Base-by-base conservation (phyloP, 35 echinoderm and acorn worm genomes). In the Strongylocentrotus purpuratus region DNA sequence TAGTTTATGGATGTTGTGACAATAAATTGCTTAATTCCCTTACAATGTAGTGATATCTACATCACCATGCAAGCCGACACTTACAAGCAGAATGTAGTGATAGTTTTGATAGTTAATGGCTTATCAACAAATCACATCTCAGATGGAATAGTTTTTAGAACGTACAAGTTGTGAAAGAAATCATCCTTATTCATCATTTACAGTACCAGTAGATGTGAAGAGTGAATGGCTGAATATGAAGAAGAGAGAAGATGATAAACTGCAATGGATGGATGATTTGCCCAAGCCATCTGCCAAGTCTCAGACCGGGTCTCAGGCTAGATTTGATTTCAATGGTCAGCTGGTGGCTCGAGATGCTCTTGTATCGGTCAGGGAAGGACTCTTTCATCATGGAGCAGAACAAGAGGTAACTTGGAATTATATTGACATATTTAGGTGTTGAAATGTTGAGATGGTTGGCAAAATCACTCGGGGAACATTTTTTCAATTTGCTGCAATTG, bases 341-440 rank as follows among this genome's bases (percentile, higher is more conserved):
- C 94, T 99, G 88, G 86, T 99, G 92, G 96, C 96, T 52, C 97
- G 97, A 86, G 96, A 98, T 96, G 95, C 98, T 87, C 32, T 97
- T 61, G 86, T 99, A 85, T 87, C 96, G 71, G 96, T 99, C 46
- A 97, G 95, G 33, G 97, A 97, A 70, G 98, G 98, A 35, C 92
- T 99, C 13, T 97, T 98, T 94, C 98, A 99, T 47, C 98, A 99
- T 97, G 98, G 98, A 65, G 98, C 98, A 46, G 97, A 99, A 52
- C 98, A 96, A 97, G 96, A 99, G 96, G 98, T 99, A 78, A n/a
- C 20, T 78, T 78, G 65, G 25, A 78, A 7, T n/a, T n/a, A 55
- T 55, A 55, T 12, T 41, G 0, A 41, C 35, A 41, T 41, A 41
- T 41, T 41, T 3, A 41, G 35, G 35, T 41, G 35, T 41, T 41